Evolutionary conservation across 2,113 vertebrate species (phyloP).

Genomic region (Pygathrix nemaeus): DNA sequence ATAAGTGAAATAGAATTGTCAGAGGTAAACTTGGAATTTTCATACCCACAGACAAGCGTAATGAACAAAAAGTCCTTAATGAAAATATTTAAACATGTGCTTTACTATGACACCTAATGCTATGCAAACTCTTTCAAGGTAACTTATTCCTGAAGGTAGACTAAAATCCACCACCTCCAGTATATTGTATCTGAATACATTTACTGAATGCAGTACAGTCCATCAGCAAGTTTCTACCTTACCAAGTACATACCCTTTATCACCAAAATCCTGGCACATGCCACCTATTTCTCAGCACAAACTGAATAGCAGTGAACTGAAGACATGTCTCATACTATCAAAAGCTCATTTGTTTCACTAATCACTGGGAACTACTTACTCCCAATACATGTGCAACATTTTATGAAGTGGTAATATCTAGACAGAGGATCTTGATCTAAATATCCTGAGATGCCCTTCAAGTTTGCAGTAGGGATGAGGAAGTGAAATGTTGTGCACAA

Average conservation of each 20-base stretch:
- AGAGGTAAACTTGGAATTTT: background rate
- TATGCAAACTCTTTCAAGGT: background rate
- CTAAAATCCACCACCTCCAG: background rate
- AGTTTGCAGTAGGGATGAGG: background rate
- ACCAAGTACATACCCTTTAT: background rate
- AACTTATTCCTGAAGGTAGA: background rate
- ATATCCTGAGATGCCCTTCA: conserved; percentile 1
- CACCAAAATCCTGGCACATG: background rate
- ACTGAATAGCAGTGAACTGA: background rate
- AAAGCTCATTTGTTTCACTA: conserved; percentile 24
- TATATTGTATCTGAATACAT: background rate
- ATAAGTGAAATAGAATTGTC: conserved; percentile 14
- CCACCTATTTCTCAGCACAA: conserved; percentile 1
- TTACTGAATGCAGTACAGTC: background rate
- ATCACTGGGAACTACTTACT: background rate
- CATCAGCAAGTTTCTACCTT: background rate
- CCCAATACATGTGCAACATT: background rate
- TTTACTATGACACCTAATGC: background rate
- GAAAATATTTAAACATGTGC: background rate
- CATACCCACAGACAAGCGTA: background rate
- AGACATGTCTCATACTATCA: conserved; percentile 9
- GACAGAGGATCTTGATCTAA: background rate
- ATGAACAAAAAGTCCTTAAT: background rate
- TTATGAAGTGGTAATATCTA: conserved; percentile 23
- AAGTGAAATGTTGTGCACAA: background rate